Conservation (phyloP, 1,140 invertebrate species). For the Rhopalosiphum maidis region DNA sequence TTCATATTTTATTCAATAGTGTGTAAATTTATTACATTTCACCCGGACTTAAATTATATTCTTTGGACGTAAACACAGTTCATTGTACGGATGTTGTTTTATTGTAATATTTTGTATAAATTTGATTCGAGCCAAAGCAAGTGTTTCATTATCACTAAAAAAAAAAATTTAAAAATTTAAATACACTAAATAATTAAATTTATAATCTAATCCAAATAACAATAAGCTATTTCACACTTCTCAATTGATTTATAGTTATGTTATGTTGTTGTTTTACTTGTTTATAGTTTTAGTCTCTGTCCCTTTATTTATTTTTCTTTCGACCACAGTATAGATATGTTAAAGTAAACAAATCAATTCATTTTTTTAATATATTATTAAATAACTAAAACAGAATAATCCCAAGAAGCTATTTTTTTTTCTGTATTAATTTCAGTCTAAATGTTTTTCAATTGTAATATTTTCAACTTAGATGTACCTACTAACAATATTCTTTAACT, state of each 20-base stretch:
- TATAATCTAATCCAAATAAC: not conserved
- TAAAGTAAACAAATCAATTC: too few species aligned
- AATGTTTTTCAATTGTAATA: too few species aligned
- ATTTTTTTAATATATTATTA: too few species aligned
- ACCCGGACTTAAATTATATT: not conserved
- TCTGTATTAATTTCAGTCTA: too few species aligned
- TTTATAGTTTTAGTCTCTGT: not conserved
- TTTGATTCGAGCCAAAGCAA: conserved; percentile 42
- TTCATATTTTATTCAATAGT: not conserved
- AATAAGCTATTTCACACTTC: not conserved
- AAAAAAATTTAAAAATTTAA: not conserved
- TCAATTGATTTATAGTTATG: not conserved
- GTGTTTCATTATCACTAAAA: not conserved
- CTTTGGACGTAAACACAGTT: conserved; percentile 32
- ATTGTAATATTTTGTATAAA: conserved; percentile 27
- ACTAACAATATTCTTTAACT: too few species aligned
- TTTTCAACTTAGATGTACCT: too few species aligned
- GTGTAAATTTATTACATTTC: not conserved
- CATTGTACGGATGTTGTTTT: not conserved
- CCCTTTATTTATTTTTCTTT: too few species aligned
- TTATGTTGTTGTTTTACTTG: not conserved
- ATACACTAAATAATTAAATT: not conserved
- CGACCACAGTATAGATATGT: not conserved
- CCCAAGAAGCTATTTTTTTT: too few species aligned
- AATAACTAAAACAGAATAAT: too few species aligned